phyloP scores from a whole-genome alignment of 2,797 vertebrate genomes.

The Protosalanx chinensis region DNA sequence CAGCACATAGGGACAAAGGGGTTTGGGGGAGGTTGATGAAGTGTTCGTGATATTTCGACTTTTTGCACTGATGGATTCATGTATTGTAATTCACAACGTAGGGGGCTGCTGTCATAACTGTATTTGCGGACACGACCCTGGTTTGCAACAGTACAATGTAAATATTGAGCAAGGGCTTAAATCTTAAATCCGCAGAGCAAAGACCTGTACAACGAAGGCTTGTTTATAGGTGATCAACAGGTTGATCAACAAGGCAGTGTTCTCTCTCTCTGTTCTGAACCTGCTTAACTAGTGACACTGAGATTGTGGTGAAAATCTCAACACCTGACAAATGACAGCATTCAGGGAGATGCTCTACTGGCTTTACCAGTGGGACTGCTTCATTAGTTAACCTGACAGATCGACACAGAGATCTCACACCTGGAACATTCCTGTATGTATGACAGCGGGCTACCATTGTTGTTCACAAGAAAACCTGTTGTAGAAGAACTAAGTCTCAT shows the following conservation, averaged over 20 bases:
- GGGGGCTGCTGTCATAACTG: not conserved
- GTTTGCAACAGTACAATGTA: not conserved
- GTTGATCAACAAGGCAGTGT: constrained; percentile 41
- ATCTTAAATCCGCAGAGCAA: not conserved
- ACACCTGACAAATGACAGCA: constrained; percentile 33
- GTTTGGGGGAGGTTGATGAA: not conserved
- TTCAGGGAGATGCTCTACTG: constrained; percentile 65
- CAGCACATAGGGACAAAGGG: not conserved
- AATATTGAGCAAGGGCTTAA: not conserved
- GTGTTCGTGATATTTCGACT: not conserved
- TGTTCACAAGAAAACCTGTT: constrained; percentile 45
- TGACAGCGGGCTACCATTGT: constrained; percentile 22
- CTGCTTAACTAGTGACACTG: constrained; percentile 62
- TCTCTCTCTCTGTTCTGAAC: constrained; percentile 60
- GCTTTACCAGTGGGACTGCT: constrained; percentile 66
- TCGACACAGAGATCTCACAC: constrained; percentile 44
- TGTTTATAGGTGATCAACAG: constrained; percentile 51
- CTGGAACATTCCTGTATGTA: constrained; percentile 58
- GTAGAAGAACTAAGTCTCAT: constrained; percentile 32
- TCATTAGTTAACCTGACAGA: constrained; percentile 20
- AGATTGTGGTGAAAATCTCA: constrained; percentile 74
- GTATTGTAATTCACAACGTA: no score
- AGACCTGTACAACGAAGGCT: constrained; percentile 39
- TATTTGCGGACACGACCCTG: not conserved
- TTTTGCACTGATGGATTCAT: not conserved